Evolutionary conservation across 2,797 vertebrate genomes (phyloP).

Genomic region (Pipistrellus nathusii): DNA sequence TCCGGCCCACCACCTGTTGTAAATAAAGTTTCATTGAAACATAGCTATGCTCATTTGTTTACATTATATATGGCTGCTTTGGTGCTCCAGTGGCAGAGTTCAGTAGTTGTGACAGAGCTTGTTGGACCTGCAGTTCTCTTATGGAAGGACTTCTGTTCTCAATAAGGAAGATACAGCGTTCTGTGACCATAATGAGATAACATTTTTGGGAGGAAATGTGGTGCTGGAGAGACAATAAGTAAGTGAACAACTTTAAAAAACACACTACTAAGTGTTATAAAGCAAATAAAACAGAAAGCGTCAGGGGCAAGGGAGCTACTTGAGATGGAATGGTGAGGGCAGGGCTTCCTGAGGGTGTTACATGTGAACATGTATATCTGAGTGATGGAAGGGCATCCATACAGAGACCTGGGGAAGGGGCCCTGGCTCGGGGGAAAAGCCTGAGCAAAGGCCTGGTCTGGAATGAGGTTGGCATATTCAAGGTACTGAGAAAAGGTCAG

Average conservation of each 20-base stretch:
- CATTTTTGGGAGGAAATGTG: neutral
- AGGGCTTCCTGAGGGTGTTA: neutral
- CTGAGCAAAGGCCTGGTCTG: neutral
- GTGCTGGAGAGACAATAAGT: neutral
- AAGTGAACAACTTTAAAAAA: neutral
- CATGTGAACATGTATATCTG: neutral
- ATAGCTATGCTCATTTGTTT: neutral
- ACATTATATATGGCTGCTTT: neutral
- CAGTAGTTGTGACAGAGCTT: neutral
- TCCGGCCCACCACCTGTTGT: neutral
- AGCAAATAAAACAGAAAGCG: neutral
- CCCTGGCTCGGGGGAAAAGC: neutral
- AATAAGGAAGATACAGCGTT: neutral
- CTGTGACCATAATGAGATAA: neutral
- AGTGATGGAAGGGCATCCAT: neutral
- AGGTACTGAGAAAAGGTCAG: neutral
- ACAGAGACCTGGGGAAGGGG: neutral
- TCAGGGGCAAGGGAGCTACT: neutral
- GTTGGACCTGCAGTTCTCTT: neutral
- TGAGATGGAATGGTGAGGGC: neutral
- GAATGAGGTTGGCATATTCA: neutral
- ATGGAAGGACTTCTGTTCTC: neutral
- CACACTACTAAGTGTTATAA: neutral
- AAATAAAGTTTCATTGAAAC: slow-evolving; percentile 27
- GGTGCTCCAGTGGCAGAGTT: neutral